Evolutionary conservation across 2,888 invertebrate genomes (phyloP).

Genomic region (Tenthredo scrophulariae): DNA sequence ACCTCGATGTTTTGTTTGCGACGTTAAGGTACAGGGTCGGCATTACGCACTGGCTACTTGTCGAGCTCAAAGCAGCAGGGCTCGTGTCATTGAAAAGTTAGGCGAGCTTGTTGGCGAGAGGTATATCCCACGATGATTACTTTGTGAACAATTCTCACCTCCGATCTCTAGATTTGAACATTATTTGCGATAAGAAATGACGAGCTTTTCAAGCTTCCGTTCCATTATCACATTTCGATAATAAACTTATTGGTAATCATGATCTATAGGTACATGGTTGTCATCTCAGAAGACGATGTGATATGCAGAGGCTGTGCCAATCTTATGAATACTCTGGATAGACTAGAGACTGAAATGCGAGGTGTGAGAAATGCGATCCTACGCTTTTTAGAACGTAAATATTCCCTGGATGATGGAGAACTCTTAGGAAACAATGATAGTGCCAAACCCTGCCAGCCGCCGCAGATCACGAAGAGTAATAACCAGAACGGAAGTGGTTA

Average conservation of each 20-base stretch:
- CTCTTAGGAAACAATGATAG: conserved; percentile 67
- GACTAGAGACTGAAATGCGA: conserved; percentile 73
- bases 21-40: conserved; percentile 72
- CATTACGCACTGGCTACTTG: conserved; percentile 74
- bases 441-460: conserved; percentile 66
- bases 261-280: conserved; percentile 73
- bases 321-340: conserved; percentile 75
- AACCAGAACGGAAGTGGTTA: conserved; percentile 53
- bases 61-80: conserved; percentile 72
- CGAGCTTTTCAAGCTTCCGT: not conserved
- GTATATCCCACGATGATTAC: conserved; percentile 61
- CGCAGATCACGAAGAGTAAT: conserved; percentile 66
- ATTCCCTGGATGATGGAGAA: conserved; percentile 74
- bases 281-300: conserved; percentile 76
- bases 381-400: conserved; percentile 74
- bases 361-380: conserved; percentile 70
- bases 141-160: not conserved
- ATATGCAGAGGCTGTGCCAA: conserved; percentile 77
- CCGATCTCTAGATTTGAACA: not conserved
- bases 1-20: conserved; percentile 74
- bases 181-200: not conserved
- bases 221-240: not conserved
- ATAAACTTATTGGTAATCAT: not conserved
- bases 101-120: conserved; percentile 76
- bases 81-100: conserved; percentile 74